phyloP scores from a whole-genome alignment of 2,113 vertebrate species.

The Gasterosteus aculeatus region DNA sequence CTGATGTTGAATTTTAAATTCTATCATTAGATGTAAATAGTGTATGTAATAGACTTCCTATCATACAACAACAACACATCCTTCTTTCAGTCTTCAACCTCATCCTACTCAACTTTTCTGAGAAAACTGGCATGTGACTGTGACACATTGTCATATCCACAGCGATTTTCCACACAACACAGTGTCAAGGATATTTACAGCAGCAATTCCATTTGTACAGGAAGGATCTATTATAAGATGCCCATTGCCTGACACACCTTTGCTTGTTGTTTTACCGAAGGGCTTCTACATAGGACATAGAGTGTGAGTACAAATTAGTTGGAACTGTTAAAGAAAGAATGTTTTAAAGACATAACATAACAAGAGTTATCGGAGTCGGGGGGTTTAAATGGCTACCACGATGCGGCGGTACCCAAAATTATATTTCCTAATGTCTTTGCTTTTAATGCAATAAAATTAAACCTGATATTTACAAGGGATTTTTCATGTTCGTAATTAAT shows the following conservation, averaged over 20 bases:
- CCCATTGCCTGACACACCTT: slow-evolving; percentile 60
- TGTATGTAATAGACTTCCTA: background rate
- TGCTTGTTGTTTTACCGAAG: slow-evolving; percentile 65
- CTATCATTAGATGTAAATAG: background rate
- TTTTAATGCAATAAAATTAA: slow-evolving; percentile 28
- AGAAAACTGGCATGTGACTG: background rate
- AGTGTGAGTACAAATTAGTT: slow-evolving; percentile 75
- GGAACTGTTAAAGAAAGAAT: slow-evolving; percentile 59
- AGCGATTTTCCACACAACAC: slow-evolving; percentile 12
- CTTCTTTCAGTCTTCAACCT: background rate
- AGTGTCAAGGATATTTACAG: slow-evolving; percentile 21
- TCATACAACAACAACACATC: background rate
- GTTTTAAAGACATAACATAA: slow-evolving; percentile 68
- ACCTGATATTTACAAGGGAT: background rate
- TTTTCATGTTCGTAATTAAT: background rate
- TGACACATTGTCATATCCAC: slow-evolving; percentile 4
- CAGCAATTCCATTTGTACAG: slow-evolving; percentile 27
- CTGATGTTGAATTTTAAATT: slow-evolving; percentile 3
- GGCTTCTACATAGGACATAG: slow-evolving; percentile 50
- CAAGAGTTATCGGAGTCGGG: slow-evolving; percentile 60
- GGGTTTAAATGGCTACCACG: slow-evolving; percentile 60
- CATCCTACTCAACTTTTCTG: background rate
- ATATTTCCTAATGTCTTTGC: slow-evolving; percentile 26
- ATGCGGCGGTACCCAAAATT: background rate
- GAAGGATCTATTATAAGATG: slow-evolving; percentile 48